Conservation (phyloP, 30 jellyfish, hydroid and myxozoan species). For the Cassiopea xamachana region DNA sequence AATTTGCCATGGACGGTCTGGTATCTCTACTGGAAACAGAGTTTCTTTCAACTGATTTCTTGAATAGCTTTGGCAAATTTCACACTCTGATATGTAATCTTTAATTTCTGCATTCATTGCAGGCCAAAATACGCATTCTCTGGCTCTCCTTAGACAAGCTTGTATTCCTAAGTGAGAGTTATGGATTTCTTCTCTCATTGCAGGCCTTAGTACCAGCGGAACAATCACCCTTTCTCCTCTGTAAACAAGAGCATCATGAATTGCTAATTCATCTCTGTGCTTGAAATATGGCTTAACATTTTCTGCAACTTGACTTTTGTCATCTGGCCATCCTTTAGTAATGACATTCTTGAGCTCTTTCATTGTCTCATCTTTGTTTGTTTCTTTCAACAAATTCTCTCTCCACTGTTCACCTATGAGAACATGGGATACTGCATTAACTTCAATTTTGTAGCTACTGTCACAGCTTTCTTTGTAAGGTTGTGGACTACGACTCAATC, state of each 20-base stretch:
- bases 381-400: conserved; percentile 48
- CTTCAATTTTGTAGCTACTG: conserved; percentile 32
- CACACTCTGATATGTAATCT: conserved; percentile 65
- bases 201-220: conserved; percentile 52
- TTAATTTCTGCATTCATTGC: conserved; percentile 54
- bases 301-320: conserved; percentile 55
- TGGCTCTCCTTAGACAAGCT: conserved; percentile 59
- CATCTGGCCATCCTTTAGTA: conserved; percentile 70
- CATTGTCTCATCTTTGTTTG: conserved; percentile 59
- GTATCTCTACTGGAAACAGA: conserved; percentile 55
- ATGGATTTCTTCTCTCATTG: conserved; percentile 40
- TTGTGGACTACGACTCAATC: conserved; percentile 58
- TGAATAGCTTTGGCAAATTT: conserved; percentile 39
- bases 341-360: conserved; percentile 38
- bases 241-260: conserved; percentile 48
- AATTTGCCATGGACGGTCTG: conserved; percentile 61
- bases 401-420: conserved; percentile 69
- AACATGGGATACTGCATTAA: conserved; percentile 47
- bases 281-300: conserved; percentile 56
- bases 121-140: conserved; percentile 37
- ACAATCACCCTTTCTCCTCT: conserved; percentile 55
- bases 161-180: conserved; percentile 46
- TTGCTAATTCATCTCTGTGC: conserved; percentile 66
- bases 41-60: conserved; percentile 25
- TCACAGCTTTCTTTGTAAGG: conserved; percentile 39